These are phyloP conservation scores for Phaethon lepturus DNA, from an alignment of 2,113 vertebrate genomes.

Conservation along the genomic window DNA sequence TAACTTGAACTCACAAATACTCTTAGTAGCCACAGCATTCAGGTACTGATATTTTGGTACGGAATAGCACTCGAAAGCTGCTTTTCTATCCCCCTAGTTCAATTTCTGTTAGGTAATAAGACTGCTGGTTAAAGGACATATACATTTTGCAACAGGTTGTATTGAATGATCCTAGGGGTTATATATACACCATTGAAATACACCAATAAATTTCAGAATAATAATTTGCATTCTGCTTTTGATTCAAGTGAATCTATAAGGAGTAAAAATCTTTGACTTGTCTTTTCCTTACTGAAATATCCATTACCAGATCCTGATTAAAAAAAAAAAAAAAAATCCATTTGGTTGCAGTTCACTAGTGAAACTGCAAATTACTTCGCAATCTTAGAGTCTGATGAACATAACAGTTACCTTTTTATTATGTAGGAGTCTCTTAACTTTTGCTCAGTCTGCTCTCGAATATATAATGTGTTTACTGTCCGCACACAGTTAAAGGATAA, in stretches of 20 bases:
- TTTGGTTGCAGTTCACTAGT: neutral
- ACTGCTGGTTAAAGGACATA: neutral
- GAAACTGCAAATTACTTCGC: neutral
- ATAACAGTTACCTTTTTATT: neutral
- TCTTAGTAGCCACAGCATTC: neutral
- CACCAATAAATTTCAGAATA: neutral
- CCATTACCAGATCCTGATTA: neutral
- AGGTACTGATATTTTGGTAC: neutral
- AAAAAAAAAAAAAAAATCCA: neutral
- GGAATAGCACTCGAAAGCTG: neutral
- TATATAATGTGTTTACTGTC: neutral
- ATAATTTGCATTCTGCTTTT: neutral
- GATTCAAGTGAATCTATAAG: neutral
- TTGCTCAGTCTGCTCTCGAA: neutral
- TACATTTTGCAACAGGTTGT: neutral
- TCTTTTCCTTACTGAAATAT: neutral
- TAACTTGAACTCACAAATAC: neutral
- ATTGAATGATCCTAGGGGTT: neutral
- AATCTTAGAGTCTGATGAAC: neutral
- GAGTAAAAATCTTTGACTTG: neutral
- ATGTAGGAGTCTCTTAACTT: neutral
- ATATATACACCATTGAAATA: neutral
- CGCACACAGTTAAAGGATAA: neutral
- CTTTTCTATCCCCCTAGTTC: neutral
- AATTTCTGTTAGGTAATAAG: neutral